Evolutionary conservation across 2,113 vertebrate species (phyloP).

Genomic region (Pogonocichla stellata): DNA sequence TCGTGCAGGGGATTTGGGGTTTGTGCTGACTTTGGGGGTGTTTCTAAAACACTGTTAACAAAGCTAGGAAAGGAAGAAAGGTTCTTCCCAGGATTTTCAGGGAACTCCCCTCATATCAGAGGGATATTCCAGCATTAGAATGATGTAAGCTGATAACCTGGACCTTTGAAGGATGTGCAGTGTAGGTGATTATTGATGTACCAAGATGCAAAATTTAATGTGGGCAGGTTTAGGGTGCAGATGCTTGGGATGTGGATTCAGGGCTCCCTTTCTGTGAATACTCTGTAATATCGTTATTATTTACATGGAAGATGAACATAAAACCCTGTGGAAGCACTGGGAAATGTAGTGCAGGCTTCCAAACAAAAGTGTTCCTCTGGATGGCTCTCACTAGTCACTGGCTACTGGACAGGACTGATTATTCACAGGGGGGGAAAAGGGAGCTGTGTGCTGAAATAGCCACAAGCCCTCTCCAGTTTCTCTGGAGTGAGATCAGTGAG

Average conservation of each 20-base stretch:
- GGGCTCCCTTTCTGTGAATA: neutral
- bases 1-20: neutral
- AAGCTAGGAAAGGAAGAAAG: neutral
- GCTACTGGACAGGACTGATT: neutral
- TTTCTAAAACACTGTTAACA: neutral
- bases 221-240: neutral
- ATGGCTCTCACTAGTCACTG: neutral
- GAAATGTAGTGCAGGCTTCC: neutral
- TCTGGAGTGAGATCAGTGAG: neutral
- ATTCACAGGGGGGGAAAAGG: fast-evolving
- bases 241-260: neutral
- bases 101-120: neutral
- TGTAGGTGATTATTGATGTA: neutral
- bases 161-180: neutral
- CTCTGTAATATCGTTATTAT: neutral
- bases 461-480: neutral
- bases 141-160: neutral
- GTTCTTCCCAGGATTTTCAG: neutral
- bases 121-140: neutral
- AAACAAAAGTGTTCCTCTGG: neutral
- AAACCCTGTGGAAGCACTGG: neutral
- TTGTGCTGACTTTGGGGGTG: neutral
- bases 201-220: neutral
- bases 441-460: neutral
- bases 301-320: neutral